Base-by-base conservation (phyloP, 2,888 invertebrate genomes). In the Mythimna pallens region DNA sequence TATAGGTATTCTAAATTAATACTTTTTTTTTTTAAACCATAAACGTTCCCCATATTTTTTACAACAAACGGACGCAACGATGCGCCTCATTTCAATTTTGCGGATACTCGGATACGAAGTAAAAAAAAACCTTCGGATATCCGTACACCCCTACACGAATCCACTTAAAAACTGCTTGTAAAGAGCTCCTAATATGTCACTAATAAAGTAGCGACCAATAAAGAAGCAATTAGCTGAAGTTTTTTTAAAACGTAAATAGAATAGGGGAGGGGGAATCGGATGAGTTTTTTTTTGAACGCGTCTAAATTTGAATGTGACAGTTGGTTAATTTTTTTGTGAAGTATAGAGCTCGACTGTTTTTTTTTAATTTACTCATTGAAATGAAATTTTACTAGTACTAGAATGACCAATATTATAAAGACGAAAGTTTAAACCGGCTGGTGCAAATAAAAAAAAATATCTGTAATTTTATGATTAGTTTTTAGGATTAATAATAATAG, bases 101-200 rank as follows among this genome's bases (percentile, higher is more conserved):
- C 55, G n/a, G 43, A 59, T 30, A 68, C 20, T 59, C 74, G 67
- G 62, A 73, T 73, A 59, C 57, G 10, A 57, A 25, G 34, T n/a
- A 17, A 36, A 80, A 63, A 64, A 47, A 47, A 47, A 47, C 47
- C 5, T 3, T 62, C 65, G 65, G 34, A 50, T 62, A 70, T 61
- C 58, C 25, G 9, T 61, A 74, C 86, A 81, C 64, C 86, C 62
- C 85, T 85, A 80, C 22, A 22, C 2, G 75, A 65, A 81, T 66
- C 86, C 90, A 90, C 88, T 90, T 89, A 86, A 88, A 83, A 85
- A 78, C 71, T 73, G 80, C 84, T 86, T 85, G 86, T 89, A 83
- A 80, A 90, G 83, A 83, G 85, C 84, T 87, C 86, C 87, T 90
- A 90, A 90, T 91, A 90, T 89, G 91, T 91, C 91, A 90, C 90